Conservation (phyloP, 2,888 invertebrate genomes). For the Ormyrus nitidulus region DNA sequence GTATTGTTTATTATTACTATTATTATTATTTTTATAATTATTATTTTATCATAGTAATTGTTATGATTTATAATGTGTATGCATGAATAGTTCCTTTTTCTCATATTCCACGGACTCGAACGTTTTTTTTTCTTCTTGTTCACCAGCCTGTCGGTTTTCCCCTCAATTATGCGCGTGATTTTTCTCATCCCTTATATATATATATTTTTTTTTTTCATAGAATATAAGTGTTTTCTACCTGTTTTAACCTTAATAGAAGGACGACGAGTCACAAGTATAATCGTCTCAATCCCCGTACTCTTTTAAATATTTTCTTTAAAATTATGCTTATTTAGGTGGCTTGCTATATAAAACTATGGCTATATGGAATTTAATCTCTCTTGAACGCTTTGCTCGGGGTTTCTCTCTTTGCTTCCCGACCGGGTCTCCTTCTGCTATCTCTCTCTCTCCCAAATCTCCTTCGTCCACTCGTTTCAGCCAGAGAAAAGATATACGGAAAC, state of each 20-base stretch:
- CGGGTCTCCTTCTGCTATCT: neutral
- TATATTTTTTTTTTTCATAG: neutral
- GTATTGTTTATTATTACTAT: constrained; percentile 12
- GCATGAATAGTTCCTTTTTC: constrained; percentile 30
- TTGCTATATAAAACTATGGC: constrained; percentile 73
- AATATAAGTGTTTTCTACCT: constrained; percentile 25
- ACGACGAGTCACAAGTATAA: constrained; percentile 20
- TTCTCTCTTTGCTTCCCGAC: constrained; percentile 46
- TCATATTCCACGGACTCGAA: constrained; percentile 15
- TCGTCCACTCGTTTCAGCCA: neutral
- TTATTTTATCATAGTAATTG: constrained; percentile 63
- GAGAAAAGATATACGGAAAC: neutral
- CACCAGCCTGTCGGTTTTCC: neutral
- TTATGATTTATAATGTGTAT: constrained; percentile 61
- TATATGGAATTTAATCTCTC: constrained; percentile 63
- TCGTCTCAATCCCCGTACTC: constrained; percentile 14
- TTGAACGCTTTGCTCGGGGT: constrained; percentile 65
- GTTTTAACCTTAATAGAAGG: constrained; percentile 18
- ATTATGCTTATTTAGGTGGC: constrained; percentile 66
- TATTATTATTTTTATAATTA: constrained; percentile 18
- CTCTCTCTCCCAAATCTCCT: constrained; percentile 14
- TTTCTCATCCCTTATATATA: neutral
- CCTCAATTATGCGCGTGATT: neutral
- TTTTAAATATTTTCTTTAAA: constrained; percentile 61
- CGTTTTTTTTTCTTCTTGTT: neutral